These are phyloP conservation scores for Trilocha varians DNA, from an alignment of 2,888 invertebrate species.

Conservation along the genomic window DNA sequence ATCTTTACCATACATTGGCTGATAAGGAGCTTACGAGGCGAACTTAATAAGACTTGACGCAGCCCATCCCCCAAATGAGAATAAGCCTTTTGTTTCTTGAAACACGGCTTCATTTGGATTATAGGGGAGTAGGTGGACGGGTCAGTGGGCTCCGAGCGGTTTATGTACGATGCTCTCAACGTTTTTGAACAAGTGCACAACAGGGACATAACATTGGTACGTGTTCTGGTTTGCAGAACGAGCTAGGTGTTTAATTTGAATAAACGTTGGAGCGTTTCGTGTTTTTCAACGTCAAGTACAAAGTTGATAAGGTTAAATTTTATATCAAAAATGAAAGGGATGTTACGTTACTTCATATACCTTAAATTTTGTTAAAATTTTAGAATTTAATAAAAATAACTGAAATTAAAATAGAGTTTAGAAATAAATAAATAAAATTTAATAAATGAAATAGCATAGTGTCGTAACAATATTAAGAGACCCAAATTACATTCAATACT, in stretches of 20 bases:
- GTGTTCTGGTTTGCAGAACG: slow-evolving; percentile 16
- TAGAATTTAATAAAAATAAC: not conserved
- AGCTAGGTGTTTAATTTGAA: not conserved
- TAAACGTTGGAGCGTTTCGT: not conserved
- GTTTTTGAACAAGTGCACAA: slow-evolving; percentile 42
- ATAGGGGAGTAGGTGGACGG: slow-evolving; percentile 7
- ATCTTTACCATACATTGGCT: slow-evolving; percentile 64
- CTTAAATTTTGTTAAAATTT: no score
- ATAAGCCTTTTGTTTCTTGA: slow-evolving; percentile 32
- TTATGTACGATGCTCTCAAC: slow-evolving; percentile 21
- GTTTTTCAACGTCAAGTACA: no score
- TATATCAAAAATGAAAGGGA: no score
- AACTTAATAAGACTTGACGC: slow-evolving; percentile 61
- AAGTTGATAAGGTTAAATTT: no score
- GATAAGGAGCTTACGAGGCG: slow-evolving; percentile 65
- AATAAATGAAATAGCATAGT: no score
- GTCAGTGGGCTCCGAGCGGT: slow-evolving; percentile 4
- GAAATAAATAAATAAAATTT: no score
- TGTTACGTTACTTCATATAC: no score
- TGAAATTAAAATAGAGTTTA: no score
- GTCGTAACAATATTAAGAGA: no score
- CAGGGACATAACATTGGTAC: slow-evolving; percentile 31
- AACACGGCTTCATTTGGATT: slow-evolving; percentile 43
- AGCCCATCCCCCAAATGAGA: slow-evolving; percentile 27
- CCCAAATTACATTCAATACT: no score